Base-by-base conservation (phyloP, 2,888 invertebrate genomes). In the Argyresthia goedartella region DNA sequence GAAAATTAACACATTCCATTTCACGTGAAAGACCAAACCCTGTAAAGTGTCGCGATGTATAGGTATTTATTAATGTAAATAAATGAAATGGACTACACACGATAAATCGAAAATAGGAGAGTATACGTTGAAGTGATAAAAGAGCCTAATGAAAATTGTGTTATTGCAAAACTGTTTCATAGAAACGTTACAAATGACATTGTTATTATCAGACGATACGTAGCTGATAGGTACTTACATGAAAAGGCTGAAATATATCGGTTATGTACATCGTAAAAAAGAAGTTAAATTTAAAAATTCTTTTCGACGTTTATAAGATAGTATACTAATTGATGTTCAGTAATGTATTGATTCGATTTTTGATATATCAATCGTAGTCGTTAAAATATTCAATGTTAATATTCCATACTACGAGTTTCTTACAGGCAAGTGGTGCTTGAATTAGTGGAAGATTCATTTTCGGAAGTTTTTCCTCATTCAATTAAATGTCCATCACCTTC, bases 91-190 rank as follows among this genome's bases (percentile, higher is more conserved):
- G 13, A 14, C 13, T 42, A 42, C n/a, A 25, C 16, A 50, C n/a
- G 42, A 49, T 44, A 49, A 41, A 42, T 49, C 49, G 42, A 63
- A 66, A 67, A 56, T 69, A 63, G 76, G 74, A 72, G 74, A 72
- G 86, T 86, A 86, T 85, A 86, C 85, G 85, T 78, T 71, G 75
- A 77, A 76, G 81, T 82, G 84, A 85, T 82, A 84, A 78, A 74
- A 73, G 72, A 79, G 81, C 85, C 81, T 85, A 81, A 79, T 67
- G 71, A 71, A 73, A 75, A 74, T 76, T 76, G 71, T 76, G 81
- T 76, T 77, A 76, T 79, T 76, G 76, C 71, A 58, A 69, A 59
- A 68, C 68, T 76, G 85, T 85, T 86, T 86, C 86, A 84, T 84
- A 85, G 86, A 86, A 86, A 82, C 86, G 71, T 70, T 69, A 74